phyloP scores from a whole-genome alignment of 1,140 invertebrate genomes.

The Teleogryllus occipitalis region DNA sequence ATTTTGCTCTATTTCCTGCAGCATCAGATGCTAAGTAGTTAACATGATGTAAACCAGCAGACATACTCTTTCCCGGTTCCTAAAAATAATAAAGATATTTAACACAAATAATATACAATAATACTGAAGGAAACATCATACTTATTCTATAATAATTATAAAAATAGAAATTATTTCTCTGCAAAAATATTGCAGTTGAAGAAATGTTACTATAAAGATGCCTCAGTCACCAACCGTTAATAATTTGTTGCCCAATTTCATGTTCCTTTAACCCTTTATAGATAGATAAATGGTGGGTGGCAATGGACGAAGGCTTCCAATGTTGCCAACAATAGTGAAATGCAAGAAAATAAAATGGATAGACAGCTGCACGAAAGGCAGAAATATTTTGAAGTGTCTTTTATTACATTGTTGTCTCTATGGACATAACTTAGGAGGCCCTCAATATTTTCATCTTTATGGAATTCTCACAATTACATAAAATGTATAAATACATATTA shows the following conservation, averaged over 20 bases:
- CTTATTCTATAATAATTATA: neutral
- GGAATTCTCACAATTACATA: too few relatives aligned
- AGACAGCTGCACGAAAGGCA: too few relatives aligned
- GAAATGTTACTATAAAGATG: neutral
- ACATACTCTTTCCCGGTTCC: conserved; percentile 50
- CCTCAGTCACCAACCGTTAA: neutral
- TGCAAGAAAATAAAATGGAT: too few relatives aligned
- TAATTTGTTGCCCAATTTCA: neutral
- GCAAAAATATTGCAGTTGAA: neutral
- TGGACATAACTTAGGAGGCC: too few relatives aligned
- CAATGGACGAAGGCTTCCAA: too few relatives aligned
- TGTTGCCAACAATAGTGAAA: too few relatives aligned
- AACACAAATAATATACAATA: neutral
- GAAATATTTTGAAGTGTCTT: too few relatives aligned
- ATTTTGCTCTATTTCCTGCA: conserved; percentile 49
- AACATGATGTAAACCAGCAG: conserved; percentile 48
- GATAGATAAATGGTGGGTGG: too few relatives aligned
- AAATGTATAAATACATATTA: too few relatives aligned
- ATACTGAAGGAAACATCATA: neutral
- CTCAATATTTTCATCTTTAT: too few relatives aligned
- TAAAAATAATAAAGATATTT: conserved; percentile 27
- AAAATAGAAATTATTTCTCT: too few relatives aligned
- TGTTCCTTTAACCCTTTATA: neutral
- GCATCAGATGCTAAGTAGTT: conserved; percentile 54
- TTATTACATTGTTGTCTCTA: too few relatives aligned